These are phyloP conservation scores for Telmatochromis sp. DNA, from an alignment of 2,113 vertebrate species.

Conservation along the genomic window DNA sequence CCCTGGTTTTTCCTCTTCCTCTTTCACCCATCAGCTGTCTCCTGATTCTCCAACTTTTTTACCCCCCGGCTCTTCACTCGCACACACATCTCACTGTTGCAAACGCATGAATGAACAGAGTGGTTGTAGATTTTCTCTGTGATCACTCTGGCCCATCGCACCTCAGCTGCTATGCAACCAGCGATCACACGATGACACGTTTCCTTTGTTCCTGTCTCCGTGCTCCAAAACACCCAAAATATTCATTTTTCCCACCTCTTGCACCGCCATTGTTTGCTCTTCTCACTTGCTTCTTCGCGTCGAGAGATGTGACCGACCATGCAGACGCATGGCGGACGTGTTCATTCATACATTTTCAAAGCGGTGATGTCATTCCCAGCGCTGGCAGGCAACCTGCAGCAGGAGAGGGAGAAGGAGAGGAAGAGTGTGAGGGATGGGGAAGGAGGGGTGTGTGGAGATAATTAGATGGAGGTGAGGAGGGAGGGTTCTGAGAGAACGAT, in stretches of 20 bases:
- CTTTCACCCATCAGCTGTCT: neutral
- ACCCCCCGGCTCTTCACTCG: neutral
- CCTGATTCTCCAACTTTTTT: neutral
- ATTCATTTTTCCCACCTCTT: neutral
- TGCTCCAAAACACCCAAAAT: neutral
- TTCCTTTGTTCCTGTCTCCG: neutral
- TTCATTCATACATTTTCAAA: constrained; percentile 47
- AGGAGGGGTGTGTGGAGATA: neutral
- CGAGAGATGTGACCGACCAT: neutral
- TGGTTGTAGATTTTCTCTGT: neutral
- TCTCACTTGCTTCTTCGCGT: neutral
- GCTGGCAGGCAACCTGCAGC: constrained; percentile 25
- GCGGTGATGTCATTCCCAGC: constrained; percentile 46
- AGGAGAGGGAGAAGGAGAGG: neutral
- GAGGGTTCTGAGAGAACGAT: neutral
- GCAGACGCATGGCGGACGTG: neutral
- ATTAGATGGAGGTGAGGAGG: constrained; percentile 15
- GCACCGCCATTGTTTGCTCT: neutral
- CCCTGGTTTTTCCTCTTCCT: neutral
- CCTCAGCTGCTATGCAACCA: neutral
- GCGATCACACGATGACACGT: neutral
- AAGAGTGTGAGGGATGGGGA: neutral
- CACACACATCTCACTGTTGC: neutral
- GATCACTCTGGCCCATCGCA: neutral
- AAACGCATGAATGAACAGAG: neutral